A percentile compares a stretch with the other conserved stretches of the same genome.
These are phyloP conservation scores for Xiphydria camelus DNA, from an alignment of 2,888 invertebrate genomes.

Conservation along the genomic window DNA sequence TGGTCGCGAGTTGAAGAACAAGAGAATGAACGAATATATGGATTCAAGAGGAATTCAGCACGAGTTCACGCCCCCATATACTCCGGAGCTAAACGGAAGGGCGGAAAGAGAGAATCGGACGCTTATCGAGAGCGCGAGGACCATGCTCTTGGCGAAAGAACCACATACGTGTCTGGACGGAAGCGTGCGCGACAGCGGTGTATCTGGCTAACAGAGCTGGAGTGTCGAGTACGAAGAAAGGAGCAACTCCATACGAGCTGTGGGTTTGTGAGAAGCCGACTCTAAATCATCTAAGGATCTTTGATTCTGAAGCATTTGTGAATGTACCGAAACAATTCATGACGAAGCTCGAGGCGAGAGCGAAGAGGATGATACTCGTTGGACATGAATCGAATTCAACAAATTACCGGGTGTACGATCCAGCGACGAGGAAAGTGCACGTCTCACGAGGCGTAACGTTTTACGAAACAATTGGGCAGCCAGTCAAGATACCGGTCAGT, in stretches of 20 bases:
- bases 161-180: conserved; percentile 25
- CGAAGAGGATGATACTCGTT: conserved; percentile 12
- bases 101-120: conserved; percentile 36
- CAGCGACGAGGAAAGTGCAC: not conserved
- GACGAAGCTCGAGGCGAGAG: conserved; percentile 14
- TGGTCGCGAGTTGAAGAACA: conserved; percentile 1
- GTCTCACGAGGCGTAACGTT: conserved; percentile 15
- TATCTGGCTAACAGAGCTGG: conserved; percentile 6
- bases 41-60: conserved; percentile 19
- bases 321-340: conserved; percentile 10
- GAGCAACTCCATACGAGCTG: conserved; percentile 14
- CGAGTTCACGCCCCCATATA: conserved; percentile 25
- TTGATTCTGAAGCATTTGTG: conserved; percentile 15
- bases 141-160: conserved; percentile 14
- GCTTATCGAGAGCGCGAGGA: conserved; percentile 31
- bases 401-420: conserved; percentile 11
- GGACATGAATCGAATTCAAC: conserved; percentile 17
- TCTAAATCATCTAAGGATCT: conserved; percentile 16
- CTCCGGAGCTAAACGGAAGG: conserved; percentile 30
- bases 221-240: conserved; percentile 1
- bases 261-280: conserved; percentile 12
- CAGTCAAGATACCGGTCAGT: not conserved
- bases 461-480: conserved; percentile 8
- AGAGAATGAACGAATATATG: not conserved
- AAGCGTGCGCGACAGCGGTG: conserved; percentile 16